Evolutionary conservation across 2,888 invertebrate species (phyloP).

Genomic region (Stomorhina lunata): DNA sequence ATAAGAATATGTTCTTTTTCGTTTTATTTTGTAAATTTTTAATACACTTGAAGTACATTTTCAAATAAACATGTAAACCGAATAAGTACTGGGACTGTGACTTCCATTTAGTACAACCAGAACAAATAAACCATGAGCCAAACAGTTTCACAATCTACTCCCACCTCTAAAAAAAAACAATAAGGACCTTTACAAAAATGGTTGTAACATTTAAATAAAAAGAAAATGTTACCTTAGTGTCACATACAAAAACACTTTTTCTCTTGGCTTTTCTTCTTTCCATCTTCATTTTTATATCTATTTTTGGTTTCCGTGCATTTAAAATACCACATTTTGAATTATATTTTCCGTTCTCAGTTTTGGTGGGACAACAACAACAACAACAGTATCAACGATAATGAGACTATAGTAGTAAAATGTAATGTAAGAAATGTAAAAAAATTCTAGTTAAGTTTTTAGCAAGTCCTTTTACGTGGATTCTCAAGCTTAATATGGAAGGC

Average conservation of each 20-base stretch:
- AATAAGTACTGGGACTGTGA: conserved; percentile 26
- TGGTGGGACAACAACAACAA: neutral
- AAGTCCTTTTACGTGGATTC: neutral
- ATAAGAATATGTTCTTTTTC: neutral
- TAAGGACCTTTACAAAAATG: neutral
- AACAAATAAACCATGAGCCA: neutral
- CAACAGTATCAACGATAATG: neutral
- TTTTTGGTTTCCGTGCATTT: neutral
- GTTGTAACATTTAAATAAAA: conserved; percentile 35
- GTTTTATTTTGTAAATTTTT: conserved; percentile 42
- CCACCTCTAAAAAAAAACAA: conserved; percentile 1
- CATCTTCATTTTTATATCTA: neutral
- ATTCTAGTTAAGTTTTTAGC: neutral
- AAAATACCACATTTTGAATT: conserved; percentile 42
- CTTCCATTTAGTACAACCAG: neutral
- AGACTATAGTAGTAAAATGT: neutral
- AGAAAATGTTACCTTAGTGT: conserved; percentile 40
- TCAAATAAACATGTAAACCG: conserved; percentile 44
- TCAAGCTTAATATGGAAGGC: conserved; percentile 41
- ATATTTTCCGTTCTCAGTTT: too few species aligned
- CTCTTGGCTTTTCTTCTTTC: neutral
- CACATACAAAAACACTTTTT: conserved; percentile 36
- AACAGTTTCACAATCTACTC: too few species aligned
- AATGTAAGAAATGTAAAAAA: too few species aligned
- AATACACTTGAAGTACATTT: conserved; percentile 40